Percentiles rank a stretch among this genome's conserved stretches.
These are phyloP conservation scores for Microcebus griseorufus DNA, from an alignment of 2,113 vertebrate genomes.

Conservation along the genomic window DNA sequence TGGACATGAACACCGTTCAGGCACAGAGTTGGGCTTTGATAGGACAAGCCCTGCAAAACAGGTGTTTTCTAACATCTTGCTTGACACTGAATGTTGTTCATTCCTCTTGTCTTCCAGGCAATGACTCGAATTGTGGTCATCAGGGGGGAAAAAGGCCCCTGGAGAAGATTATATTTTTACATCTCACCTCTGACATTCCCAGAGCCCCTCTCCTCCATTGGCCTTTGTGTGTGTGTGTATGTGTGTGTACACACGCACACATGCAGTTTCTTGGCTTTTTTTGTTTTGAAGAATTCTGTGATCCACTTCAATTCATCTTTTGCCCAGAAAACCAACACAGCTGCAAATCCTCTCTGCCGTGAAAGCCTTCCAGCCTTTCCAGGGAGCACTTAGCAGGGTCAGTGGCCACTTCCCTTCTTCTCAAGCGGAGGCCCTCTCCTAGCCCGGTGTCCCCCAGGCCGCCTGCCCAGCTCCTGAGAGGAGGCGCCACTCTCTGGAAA, in stretches of 20 bases:
- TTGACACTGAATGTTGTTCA: neutral
- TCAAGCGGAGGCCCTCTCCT: neutral
- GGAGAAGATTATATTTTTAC: neutral
- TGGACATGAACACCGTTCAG: neutral
- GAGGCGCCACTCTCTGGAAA: constrained; percentile 63
- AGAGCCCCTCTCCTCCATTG: neutral
- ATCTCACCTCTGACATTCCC: neutral
- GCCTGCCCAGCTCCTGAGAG: constrained; percentile 16
- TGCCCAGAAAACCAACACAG: constrained; percentile 53
- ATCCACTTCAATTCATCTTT: constrained; percentile 40
- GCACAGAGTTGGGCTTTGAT: neutral
- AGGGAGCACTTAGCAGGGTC: neutral
- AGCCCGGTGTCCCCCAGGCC: neutral
- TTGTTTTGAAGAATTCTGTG: neutral
- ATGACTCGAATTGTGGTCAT: neutral
- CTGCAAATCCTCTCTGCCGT: constrained; percentile 32
- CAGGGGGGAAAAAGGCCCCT: neutral
- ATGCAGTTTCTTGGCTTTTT: neutral
- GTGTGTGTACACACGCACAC: neutral
- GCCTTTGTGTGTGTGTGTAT: neutral
- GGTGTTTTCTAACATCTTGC: neutral
- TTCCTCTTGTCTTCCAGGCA: neutral
- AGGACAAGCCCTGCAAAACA: neutral
- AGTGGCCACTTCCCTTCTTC: neutral
- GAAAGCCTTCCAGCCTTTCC: constrained; percentile 11